A percentile compares a stretch with the other conserved stretches of the same genome.
These are phyloP conservation scores for Drosophila kuntzei DNA, from an alignment of 2,888 invertebrate species.

Conservation along the genomic window DNA sequence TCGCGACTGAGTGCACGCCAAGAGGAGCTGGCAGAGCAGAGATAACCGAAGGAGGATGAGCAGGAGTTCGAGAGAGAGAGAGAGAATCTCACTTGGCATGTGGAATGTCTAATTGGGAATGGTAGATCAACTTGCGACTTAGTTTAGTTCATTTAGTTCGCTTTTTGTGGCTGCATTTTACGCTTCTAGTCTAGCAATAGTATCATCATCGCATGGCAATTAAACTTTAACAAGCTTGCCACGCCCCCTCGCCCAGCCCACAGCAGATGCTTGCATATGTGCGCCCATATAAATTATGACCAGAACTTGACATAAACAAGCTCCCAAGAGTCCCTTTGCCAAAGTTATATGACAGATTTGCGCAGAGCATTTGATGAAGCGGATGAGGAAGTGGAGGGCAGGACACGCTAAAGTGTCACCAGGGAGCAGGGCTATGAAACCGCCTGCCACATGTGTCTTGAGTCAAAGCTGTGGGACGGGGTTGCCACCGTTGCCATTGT, in stretches of 20 bases:
- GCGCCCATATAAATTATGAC: conserved; percentile 80
- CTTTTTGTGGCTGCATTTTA: conserved; percentile 42
- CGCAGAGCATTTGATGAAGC: conserved; percentile 74
- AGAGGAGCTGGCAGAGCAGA: conserved; percentile 47
- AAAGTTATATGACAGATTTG: conserved; percentile 85
- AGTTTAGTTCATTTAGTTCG: conserved; percentile 75
- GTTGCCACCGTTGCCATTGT: conserved; percentile 59
- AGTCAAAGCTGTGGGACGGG: conserved; percentile 32
- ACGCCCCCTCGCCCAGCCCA: conserved; percentile 45
- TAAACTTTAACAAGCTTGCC: conserved; percentile 75
- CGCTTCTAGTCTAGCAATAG: background rate
- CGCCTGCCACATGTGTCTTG: conserved; percentile 72
- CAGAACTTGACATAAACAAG: conserved; percentile 85
- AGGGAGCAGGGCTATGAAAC: conserved; percentile 63
- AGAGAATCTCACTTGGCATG: conserved; percentile 26
- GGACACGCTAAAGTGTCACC: conserved; percentile 81
- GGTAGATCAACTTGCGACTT: conserved; percentile 75
- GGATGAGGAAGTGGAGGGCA: conserved; percentile 23
- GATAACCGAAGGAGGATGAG: conserved; percentile 47
- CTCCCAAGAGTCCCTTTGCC: conserved; percentile 85
- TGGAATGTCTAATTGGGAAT: conserved; percentile 73
- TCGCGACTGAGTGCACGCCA: conserved; percentile 69
- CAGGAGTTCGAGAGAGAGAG: background rate
- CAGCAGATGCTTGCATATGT: conserved; percentile 65
- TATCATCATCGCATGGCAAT: conserved; percentile 55